phyloP scores from a whole-genome alignment of 2,113 vertebrate species.

The Myotis yumanensis region DNA sequence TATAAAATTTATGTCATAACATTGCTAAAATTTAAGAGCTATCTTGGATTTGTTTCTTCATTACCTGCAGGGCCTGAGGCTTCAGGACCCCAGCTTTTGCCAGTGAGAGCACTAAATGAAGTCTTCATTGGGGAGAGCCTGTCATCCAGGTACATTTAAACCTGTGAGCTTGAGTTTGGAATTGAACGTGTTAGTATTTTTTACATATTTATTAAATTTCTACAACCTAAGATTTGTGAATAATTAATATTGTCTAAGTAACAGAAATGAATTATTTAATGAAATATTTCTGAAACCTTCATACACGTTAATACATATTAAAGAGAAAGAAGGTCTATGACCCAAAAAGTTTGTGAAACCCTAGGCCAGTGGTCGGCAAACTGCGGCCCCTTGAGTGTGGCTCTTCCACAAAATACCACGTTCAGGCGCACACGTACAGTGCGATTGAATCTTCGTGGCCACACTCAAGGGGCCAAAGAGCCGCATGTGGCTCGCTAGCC shows the following conservation, averaged over 20 bases:
- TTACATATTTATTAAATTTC: constrained; percentile 24
- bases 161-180: constrained; percentile 14
- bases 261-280: constrained; percentile 22
- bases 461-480: too few species aligned
- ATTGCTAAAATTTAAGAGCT: constrained; percentile 31
- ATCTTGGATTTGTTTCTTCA: background rate
- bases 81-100: constrained; percentile 90
- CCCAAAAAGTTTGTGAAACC: constrained; percentile 7
- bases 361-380: too few species aligned
- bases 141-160: constrained; percentile 92
- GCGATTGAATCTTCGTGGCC: too few species aligned
- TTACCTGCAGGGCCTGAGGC: constrained; percentile 79
- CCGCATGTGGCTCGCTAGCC: too few species aligned
- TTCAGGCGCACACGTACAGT: too few species aligned
- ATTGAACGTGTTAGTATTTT: constrained; percentile 24
- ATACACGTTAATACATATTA: background rate
- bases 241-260: background rate
- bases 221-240: constrained; percentile 15
- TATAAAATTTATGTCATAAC: background rate
- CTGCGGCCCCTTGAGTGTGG: too few species aligned
- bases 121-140: constrained; percentile 98
- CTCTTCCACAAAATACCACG: too few species aligned
- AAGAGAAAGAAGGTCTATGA: background rate
- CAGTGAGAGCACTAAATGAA: constrained; percentile 95
- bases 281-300: background rate